Evolutionary conservation across 2,888 invertebrate genomes (phyloP), one percentile per base, ranked within the genome.

Genomic region (Trichopoda pennipes): DNA sequence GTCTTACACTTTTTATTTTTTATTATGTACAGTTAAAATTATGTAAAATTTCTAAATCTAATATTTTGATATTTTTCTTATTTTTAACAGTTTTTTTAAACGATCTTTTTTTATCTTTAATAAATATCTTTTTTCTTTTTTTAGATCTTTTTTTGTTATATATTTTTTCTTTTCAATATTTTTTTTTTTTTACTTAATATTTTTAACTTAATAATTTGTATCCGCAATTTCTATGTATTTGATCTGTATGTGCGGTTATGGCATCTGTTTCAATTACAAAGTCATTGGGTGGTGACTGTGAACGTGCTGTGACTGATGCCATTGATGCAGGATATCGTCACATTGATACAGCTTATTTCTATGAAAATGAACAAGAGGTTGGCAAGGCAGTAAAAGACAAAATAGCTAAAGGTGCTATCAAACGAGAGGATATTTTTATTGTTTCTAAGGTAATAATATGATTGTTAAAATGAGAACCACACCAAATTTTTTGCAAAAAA

Each of bases 291-390:
- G 90, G 90, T 1, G 90, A 90, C 72, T 90, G 90, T 64, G 90
- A 89, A 80, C 86, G 87, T 53, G 86, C 90, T 14, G 89, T 90
- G 3, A 87, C 88, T 61, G 89, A 91, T 85, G 93, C 93, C 38
- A 91, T 93, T 68, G 92, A 92, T 84, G 90, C 89, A 53, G 93
- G 93, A 3, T 93, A 93, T 86, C 90, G 93, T 76, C 92, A 92
- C 85, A 90, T 93, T 78, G 93, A 93, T 85, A 92, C 92, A 66
- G 93, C 93, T 32, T 91, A 89, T 83, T 89, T 91, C 76, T 93
- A 93, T 86, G 92, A 92, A 85, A 91, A 92, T 78, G 92, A 92
- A 75, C 85, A 81, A 2, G 92, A 92, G 85, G 90, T 92, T 70
- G 92, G 92, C 10, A 85, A 80, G 42, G 92, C 91, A 4, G 87